phyloP scores from a whole-genome alignment of 2,113 vertebrate genomes.

The Casuarius casuarius region DNA sequence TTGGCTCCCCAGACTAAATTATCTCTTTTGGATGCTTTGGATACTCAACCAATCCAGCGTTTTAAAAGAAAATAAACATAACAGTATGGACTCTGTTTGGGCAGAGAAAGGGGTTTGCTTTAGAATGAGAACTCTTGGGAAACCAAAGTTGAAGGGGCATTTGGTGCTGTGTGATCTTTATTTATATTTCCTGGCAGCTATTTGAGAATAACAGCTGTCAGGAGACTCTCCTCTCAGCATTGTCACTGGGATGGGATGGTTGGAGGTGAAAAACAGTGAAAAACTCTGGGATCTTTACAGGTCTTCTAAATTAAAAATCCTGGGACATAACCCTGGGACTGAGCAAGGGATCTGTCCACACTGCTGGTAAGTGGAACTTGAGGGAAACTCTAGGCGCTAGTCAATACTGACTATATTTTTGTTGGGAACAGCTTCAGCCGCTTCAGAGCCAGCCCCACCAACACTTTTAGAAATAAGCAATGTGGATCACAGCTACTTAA shows the following conservation, averaged over 20 bases:
- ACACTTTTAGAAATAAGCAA: background rate
- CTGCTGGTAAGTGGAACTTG: background rate
- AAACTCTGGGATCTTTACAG: background rate
- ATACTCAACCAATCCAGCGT: background rate
- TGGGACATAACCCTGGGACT: background rate
- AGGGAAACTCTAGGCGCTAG: background rate
- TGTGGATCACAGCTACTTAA: background rate
- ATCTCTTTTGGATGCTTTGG: conserved; percentile 43
- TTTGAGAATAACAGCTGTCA: background rate
- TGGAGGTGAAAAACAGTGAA: background rate
- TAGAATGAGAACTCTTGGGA: background rate
- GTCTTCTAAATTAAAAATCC: background rate
- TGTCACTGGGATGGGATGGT: background rate
- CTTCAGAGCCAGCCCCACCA: background rate
- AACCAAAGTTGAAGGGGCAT: background rate
- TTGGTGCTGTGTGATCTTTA: background rate
- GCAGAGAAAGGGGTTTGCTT: background rate
- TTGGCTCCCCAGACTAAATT: conserved; percentile 21
- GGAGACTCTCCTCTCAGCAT: background rate
- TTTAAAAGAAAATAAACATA: conserved; percentile 42
- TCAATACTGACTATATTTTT: background rate
- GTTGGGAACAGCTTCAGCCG: background rate
- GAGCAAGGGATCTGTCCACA: background rate
- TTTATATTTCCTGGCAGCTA: background rate
- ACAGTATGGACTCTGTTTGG: background rate